Percentiles rank a stretch among this genome's conserved stretches.
Evolutionary conservation across 1,140 invertebrate species (phyloP).

Genomic region (Zeugodacus cucurbitae): DNA sequence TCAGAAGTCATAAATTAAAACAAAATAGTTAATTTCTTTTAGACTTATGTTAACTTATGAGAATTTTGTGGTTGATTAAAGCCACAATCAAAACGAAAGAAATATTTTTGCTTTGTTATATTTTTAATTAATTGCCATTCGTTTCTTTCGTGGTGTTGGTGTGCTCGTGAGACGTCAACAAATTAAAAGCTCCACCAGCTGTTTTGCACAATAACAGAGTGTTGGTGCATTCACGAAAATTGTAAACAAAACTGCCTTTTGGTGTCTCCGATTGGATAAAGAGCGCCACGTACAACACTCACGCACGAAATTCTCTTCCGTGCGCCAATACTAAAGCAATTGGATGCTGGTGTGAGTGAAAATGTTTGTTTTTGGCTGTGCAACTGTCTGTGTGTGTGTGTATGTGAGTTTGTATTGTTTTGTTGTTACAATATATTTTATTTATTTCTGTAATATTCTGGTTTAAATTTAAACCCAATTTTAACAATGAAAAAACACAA

Average conservation of each 20-base stretch:
- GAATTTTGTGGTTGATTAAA: neutral
- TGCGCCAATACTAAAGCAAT: neutral
- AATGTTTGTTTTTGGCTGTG: neutral
- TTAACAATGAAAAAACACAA: neutral
- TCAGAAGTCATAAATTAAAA: neutral
- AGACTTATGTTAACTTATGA: neutral
- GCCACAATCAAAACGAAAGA: neutral
- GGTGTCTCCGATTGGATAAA: neutral
- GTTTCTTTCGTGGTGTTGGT: neutral
- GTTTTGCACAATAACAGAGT: conserved; percentile 3
- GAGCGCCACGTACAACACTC: neutral
- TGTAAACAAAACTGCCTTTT: neutral
- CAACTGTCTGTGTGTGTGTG: neutral
- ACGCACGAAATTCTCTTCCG: neutral
- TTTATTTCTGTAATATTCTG: neutral
- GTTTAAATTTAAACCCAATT: conserved; percentile 15
- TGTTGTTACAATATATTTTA: neutral
- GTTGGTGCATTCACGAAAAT: neutral
- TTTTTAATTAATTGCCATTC: neutral
- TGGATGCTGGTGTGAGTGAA: neutral
- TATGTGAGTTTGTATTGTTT: neutral
- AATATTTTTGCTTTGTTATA: neutral
- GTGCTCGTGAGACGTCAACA: neutral
- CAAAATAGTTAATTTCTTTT: neutral
- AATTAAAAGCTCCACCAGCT: conserved; percentile 36